These are phyloP conservation scores for Sarcophaga caerulescens DNA, from an alignment of 2,888 invertebrate genomes.

Conservation along the genomic window DNA sequence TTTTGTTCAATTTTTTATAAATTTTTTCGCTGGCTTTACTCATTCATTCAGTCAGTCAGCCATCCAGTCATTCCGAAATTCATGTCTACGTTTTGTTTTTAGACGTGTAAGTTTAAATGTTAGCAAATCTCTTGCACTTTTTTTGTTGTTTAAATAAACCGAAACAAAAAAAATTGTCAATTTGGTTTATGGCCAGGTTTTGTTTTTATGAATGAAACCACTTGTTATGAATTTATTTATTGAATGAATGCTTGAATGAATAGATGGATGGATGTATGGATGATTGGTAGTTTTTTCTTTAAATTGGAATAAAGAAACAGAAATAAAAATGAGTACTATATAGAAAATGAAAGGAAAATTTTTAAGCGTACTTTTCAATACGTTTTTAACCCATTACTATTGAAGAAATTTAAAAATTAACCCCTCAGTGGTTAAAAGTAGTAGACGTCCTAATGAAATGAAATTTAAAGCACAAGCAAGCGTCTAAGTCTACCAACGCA, in stretches of 20 bases:
- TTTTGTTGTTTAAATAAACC: slow-evolving; percentile 6
- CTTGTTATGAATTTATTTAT: slow-evolving; percentile 59
- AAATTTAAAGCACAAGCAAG: too few species aligned
- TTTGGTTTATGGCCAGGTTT: slow-evolving; percentile 32
- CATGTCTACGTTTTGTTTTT: slow-evolving; percentile 48
- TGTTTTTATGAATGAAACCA: slow-evolving; percentile 63
- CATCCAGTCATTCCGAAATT: slow-evolving; percentile 13
- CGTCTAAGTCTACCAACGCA: too few species aligned
- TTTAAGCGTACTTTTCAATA: background rate
- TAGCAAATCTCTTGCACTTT: slow-evolving; percentile 39
- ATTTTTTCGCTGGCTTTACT: too few species aligned
- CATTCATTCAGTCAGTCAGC: slow-evolving; percentile 5
- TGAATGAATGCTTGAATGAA: slow-evolving; percentile 47
- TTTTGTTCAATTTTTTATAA: slow-evolving; percentile 19
- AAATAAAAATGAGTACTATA: background rate
- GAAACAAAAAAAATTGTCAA: slow-evolving; percentile 28
- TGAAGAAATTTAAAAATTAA: too few species aligned
- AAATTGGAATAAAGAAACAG: background rate
- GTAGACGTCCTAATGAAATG: too few species aligned
- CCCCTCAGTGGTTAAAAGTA: too few species aligned
- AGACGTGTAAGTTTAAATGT: slow-evolving; percentile 56
- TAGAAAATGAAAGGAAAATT: slow-evolving; percentile 46
- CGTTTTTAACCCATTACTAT: background rate
- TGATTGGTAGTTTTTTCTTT: too few species aligned
- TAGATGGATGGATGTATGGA: background rate